Percentiles rank a stretch among this genome's conserved stretches.
These are phyloP conservation scores for Trachelus stipa DNA, from an alignment of 2,888 invertebrate genomes.

Conservation along the genomic window DNA sequence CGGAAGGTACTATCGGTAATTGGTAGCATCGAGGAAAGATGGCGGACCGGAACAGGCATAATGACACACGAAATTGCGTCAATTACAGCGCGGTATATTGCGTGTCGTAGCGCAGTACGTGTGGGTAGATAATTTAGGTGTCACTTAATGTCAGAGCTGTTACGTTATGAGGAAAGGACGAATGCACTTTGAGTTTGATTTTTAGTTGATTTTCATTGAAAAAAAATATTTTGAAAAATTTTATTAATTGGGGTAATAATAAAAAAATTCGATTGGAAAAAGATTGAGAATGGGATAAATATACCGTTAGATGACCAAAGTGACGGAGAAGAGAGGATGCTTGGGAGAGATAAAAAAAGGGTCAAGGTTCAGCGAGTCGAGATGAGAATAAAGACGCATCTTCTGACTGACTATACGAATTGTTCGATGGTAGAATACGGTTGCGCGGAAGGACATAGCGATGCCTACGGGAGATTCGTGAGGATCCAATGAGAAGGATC, in stretches of 20 bases:
- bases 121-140: neutral
- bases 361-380: neutral
- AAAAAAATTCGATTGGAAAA: neutral
- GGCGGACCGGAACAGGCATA: slow-evolving; percentile 11
- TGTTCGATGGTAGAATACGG: slow-evolving; percentile 15
- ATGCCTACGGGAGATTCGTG: slow-evolving; percentile 34
- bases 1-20: slow-evolving; percentile 51
- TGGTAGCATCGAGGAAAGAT: slow-evolving; percentile 30
- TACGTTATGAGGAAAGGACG: too few relatives aligned
- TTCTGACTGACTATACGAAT: neutral
- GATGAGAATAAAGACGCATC: neutral
- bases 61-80: slow-evolving; percentile 30
- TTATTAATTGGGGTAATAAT: accelerated
- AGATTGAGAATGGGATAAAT: neutral
- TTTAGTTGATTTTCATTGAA: neutral
- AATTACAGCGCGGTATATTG: slow-evolving; percentile 59
- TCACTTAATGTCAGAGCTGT: neutral
- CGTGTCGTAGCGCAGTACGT: slow-evolving; percentile 38
- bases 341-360: neutral
- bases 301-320: neutral
- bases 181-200: neutral
- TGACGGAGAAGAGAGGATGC: neutral
- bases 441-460: slow-evolving; percentile 46
- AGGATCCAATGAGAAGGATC: slow-evolving; percentile 16
- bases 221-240: neutral